Percentiles rank a stretch among this genome's conserved stretches.
Evolutionary conservation across 2,113 vertebrate species (phyloP).

Genomic region (Prietella phreatophila): DNA sequence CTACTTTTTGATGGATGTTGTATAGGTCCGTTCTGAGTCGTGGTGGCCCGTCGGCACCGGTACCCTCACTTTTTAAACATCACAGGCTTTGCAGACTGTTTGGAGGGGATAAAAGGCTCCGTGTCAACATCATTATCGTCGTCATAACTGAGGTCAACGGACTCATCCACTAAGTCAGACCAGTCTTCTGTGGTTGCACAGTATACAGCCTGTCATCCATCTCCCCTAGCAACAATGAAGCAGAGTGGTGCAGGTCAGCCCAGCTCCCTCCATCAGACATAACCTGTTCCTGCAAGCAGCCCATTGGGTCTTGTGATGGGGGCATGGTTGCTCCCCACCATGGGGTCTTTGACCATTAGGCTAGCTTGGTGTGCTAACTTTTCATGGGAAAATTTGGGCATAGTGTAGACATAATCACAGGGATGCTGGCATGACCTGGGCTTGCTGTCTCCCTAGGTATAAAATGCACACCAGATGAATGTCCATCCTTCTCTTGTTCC

Average conservation of each 20-base stretch:
- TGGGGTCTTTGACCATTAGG: not conserved
- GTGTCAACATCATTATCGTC: not conserved
- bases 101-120: not conserved
- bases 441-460: no score
- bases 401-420: not conserved
- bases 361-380: not conserved
- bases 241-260: not conserved
- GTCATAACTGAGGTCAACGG: not conserved
- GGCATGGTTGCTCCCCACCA: no score
- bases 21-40: not conserved
- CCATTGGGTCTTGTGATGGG: not conserved
- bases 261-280: not conserved
- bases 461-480: not conserved
- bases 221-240: not conserved
- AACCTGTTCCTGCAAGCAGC: not conserved
- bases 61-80: not conserved
- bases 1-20: not conserved
- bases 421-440: not conserved
- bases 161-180: not conserved
- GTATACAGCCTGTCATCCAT: not conserved
- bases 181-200: not conserved
- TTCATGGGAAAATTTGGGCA: not conserved
- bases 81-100: not conserved
- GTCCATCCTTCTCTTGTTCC: not conserved
- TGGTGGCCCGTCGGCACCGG: not conserved